A percentile compares a stretch with the other conserved stretches of the same genome.
Conservation (phyloP, 2,797 vertebrate species). For the Arremon aurantiirostris region DNA sequence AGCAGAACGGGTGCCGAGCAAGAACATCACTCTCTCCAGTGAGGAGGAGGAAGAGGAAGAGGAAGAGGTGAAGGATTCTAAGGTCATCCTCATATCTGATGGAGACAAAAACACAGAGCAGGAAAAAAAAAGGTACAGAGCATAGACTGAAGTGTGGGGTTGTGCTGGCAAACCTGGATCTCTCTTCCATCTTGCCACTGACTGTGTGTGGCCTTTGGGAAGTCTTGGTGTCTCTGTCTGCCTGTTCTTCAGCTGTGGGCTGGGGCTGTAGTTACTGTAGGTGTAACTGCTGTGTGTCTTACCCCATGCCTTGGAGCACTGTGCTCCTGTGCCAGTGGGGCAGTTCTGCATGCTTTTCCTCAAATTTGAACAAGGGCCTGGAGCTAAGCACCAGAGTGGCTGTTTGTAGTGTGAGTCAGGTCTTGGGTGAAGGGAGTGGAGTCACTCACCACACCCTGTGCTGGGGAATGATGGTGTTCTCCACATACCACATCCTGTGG, state of each 20-base stretch:
- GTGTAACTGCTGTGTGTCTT: background rate
- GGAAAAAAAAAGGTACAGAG: slow-evolving; percentile 76
- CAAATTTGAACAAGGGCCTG: background rate
- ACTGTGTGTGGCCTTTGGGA: background rate
- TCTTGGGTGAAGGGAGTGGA: background rate
- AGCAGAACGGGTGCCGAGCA: slow-evolving; percentile 68
- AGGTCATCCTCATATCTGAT: slow-evolving; percentile 26
- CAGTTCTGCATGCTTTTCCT: background rate
- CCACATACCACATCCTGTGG: background rate
- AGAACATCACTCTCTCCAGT: slow-evolving; percentile 82
- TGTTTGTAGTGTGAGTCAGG: background rate
- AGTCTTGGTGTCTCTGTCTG: background rate
- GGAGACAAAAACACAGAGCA: slow-evolving; percentile 70
- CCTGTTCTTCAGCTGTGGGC: background rate
- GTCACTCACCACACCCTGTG: background rate
- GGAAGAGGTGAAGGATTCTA: slow-evolving; percentile 20
- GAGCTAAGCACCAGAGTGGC: background rate
- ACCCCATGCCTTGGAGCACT: background rate
- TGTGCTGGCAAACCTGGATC: background rate
- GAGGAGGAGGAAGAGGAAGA: slow-evolving; percentile 87
- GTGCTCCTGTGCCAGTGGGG: background rate
- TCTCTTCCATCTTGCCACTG: background rate
- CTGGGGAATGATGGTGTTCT: background rate
- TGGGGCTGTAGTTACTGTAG: background rate
- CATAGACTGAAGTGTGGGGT: background rate